Evolutionary conservation across 1,140 invertebrate genomes (phyloP).

Genomic region (Orius insidiosus): DNA sequence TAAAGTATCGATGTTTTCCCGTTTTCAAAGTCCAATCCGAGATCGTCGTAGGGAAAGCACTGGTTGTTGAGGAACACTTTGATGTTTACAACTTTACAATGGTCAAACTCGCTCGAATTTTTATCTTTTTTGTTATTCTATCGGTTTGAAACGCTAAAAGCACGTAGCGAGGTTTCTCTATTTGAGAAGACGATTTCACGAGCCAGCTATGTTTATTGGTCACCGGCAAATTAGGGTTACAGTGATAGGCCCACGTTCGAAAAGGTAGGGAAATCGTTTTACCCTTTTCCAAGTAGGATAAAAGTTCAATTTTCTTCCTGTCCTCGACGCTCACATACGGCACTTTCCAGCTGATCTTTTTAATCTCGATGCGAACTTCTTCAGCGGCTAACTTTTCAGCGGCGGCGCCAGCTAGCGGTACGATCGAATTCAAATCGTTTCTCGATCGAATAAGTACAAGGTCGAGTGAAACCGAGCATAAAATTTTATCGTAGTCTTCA

Average conservation of each 20-base stretch:
- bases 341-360: slow-evolving; percentile 22
- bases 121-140: slow-evolving; percentile 12
- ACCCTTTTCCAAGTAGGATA: slow-evolving; percentile 19
- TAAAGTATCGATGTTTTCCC: slow-evolving; percentile 15
- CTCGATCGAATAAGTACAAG: slow-evolving; percentile 25
- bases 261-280: slow-evolving; percentile 21
- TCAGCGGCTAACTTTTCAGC: not conserved
- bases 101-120: slow-evolving; percentile 19
- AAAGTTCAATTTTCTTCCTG: slow-evolving; percentile 13
- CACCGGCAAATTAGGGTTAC: slow-evolving; percentile 24
- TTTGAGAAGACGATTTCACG: slow-evolving; percentile 21
- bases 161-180: slow-evolving; percentile 22
- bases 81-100: slow-evolving; percentile 20
- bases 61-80: slow-evolving; percentile 24
- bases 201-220: slow-evolving; percentile 21
- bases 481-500: slow-evolving; percentile 29
- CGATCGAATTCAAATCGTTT: slow-evolving; percentile 19
- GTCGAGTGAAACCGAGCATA: slow-evolving; percentile 28
- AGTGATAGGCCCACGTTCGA: slow-evolving; percentile 24
- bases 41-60: slow-evolving; percentile 23
- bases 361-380: slow-evolving; percentile 18
- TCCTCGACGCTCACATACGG: slow-evolving; percentile 20
- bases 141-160: slow-evolving; percentile 21
- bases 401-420: too few species aligned
- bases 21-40: slow-evolving; percentile 14